phyloP scores from a whole-genome alignment of 2,888 invertebrate species.

The Nymphalis c-album region DNA sequence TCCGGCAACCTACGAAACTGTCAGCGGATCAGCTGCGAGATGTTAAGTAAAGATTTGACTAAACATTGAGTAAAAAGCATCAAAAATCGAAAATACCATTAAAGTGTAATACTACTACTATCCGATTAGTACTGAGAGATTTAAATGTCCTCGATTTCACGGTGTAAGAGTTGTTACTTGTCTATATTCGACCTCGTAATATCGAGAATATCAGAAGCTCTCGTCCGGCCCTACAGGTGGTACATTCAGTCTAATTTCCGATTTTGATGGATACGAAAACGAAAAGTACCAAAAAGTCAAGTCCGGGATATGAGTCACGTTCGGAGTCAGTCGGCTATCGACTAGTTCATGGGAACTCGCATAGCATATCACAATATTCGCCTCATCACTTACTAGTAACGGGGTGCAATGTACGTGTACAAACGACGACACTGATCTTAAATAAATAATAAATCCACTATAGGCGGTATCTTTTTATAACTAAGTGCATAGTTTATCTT shows the following conservation, averaged over 20 bases:
- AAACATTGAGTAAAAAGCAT: not conserved
- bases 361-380: constrained; percentile 26
- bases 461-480: not conserved
- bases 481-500: constrained; percentile 19
- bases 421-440: constrained; percentile 25
- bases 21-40: constrained; percentile 4
- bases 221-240: not conserved
- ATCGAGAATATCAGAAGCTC: not conserved
- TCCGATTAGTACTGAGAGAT: not conserved
- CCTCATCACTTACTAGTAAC: constrained; percentile 17
- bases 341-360: constrained; percentile 4
- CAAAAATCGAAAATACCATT: not conserved
- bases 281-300: not conserved
- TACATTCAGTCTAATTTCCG: not conserved
- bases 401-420: constrained; percentile 25
- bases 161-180: not conserved
- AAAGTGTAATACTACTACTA: not conserved
- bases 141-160: not conserved
- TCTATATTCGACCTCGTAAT: not conserved
- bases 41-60: not conserved
- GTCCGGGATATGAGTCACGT: not conserved
- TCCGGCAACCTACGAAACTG: constrained; percentile 13
- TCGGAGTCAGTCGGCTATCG: not conserved
- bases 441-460: constrained; percentile 15
- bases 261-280: not conserved